These are phyloP conservation scores for Sciurus niger DNA, from an alignment of 2,113 vertebrate species.

Conservation along the genomic window DNA sequence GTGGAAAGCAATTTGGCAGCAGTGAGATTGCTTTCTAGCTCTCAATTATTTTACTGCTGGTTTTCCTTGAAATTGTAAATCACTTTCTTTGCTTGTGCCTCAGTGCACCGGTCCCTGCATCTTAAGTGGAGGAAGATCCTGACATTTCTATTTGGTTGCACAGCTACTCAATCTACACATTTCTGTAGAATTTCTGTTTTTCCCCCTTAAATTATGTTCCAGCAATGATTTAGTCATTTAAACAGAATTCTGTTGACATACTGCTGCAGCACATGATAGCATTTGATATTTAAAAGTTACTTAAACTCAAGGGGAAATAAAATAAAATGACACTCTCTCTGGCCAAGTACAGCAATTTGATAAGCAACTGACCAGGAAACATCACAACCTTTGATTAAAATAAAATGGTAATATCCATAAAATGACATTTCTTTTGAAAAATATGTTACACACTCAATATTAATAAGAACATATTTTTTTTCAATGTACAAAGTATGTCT, in stretches of 20 bases:
- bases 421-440: slow-evolving; percentile 3
- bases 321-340: slow-evolving; percentile 11
- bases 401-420: background rate
- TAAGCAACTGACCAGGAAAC: background rate
- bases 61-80: slow-evolving; percentile 85
- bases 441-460: background rate
- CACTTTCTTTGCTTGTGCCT: slow-evolving; percentile 79
- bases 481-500: background rate
- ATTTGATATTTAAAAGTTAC: slow-evolving; percentile 62
- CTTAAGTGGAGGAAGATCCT: slow-evolving; percentile 77
- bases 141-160: slow-evolving; percentile 76
- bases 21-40: slow-evolving; percentile 84
- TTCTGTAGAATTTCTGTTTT: slow-evolving; percentile 58
- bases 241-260: slow-evolving; percentile 43
- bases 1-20: slow-evolving; percentile 86
- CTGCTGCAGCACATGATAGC: background rate
- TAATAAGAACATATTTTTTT: background rate
- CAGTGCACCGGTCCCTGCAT: slow-evolving; percentile 75
- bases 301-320: slow-evolving; percentile 33
- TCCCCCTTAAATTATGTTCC: slow-evolving; percentile 54
- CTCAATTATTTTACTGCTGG: slow-evolving; percentile 85
- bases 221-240: slow-evolving; percentile 67
- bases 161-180: background rate
- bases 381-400: slow-evolving; percentile 26
- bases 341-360: background rate